A percentile compares a stretch with the other conserved stretches of the same genome.
Evolutionary conservation across 2,797 vertebrate species (phyloP).

Genomic region (Crax fasciolata): DNA sequence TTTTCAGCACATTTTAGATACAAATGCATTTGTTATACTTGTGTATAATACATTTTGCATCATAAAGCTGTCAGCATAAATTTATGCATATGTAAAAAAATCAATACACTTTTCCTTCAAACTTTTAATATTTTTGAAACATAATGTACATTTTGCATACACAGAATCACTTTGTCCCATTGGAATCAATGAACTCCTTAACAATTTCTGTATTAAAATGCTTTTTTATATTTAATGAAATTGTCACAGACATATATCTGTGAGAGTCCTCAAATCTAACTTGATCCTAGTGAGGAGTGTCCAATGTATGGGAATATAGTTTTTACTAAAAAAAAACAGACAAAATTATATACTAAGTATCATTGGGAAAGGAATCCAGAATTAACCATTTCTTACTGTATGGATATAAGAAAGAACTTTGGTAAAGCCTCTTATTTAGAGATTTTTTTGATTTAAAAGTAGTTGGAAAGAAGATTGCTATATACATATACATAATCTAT

Average conservation of each 20-base stretch:
- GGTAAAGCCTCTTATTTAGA: background rate
- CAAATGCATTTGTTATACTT: slow-evolving; percentile 20
- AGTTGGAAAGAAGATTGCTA: background rate
- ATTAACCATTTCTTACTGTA: background rate
- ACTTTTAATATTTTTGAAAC: background rate
- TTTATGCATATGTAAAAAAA: slow-evolving; percentile 31
- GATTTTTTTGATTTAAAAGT: background rate
- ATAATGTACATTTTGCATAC: background rate
- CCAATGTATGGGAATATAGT: background rate
- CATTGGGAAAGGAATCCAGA: background rate
- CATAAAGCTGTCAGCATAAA: slow-evolving; percentile 49
- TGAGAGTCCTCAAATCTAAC: background rate
- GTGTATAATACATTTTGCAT: background rate
- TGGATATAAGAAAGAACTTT: background rate
- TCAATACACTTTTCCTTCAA: slow-evolving; percentile 49
- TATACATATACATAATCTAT: background rate
- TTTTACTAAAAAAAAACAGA: background rate
- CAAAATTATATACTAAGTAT: background rate
- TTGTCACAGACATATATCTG: background rate
- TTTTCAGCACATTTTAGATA: slow-evolving; percentile 33
- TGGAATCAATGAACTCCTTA: background rate
- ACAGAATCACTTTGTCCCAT: background rate
- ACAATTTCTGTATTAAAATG: background rate
- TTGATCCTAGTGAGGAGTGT: background rate
- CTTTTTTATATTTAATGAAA: slow-evolving; percentile 8